Conservation (phyloP, 2,797 vertebrate species). For the Bryconaethiops microstoma region DNA sequence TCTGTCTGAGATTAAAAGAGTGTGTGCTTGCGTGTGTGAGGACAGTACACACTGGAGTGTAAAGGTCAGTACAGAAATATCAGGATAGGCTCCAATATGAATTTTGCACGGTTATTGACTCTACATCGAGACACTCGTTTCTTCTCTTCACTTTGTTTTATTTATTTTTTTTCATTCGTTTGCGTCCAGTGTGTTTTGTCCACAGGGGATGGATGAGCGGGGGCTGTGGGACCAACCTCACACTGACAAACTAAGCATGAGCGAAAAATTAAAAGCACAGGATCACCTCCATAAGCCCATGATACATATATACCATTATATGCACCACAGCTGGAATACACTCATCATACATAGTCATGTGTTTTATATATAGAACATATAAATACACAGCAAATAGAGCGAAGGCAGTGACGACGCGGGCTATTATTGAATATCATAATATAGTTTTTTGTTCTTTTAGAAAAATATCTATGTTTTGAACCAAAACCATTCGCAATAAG, state of each 20-base stretch:
- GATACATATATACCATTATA: constrained; percentile 67
- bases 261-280: constrained; percentile 61
- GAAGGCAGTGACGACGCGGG: constrained; percentile 77
- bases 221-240: constrained; percentile 78
- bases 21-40: constrained; percentile 18
- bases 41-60: constrained; percentile 58
- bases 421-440: constrained; percentile 68
- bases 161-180: constrained; percentile 24
- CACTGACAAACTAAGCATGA: constrained; percentile 68
- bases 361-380: constrained; percentile 80
- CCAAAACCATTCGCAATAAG: constrained; percentile 69
- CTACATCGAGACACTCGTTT: constrained; percentile 66
- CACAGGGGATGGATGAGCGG: constrained; percentile 67
- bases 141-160: constrained; percentile 50
- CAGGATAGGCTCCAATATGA: constrained; percentile 45
- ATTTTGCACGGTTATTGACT: constrained; percentile 59
- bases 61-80: constrained; percentile 35
- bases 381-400: constrained; percentile 73
- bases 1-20: too few species aligned
- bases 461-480: constrained; percentile 82
- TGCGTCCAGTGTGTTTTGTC: constrained; percentile 61
- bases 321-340: constrained; percentile 70
- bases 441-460: constrained; percentile 71
- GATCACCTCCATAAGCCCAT: constrained; percentile 69
- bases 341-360: constrained; percentile 67